Base-by-base conservation (phyloP, 2,113 vertebrate genomes). In the Opisthocomus hoazin region DNA sequence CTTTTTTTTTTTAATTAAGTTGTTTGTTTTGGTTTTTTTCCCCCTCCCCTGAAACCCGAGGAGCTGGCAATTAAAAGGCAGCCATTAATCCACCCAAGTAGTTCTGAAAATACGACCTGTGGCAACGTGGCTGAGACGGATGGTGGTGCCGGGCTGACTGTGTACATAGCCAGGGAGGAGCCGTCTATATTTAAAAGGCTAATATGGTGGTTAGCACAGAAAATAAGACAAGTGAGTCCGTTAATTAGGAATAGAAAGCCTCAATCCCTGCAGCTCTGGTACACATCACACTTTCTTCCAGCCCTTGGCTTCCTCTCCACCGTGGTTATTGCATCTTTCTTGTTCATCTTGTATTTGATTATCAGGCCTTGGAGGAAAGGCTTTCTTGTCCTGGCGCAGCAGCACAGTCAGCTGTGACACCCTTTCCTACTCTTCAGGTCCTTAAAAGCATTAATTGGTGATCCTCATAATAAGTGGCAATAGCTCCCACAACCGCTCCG, bases 211-310 rank as follows among this genome's bases (percentile, higher is more conserved):
- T 87, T 87, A 91, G 30, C 87, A 45, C 26, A 96, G 91, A 94
- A 96, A 97, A 94, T 89, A 87, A 94, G 87, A 93, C 89, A 68
- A 92, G 91, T 22, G 60, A 93, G 43, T 64, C 84, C 16, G 56
- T 95, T 96, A 96, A 96, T 94, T 91, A 87, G 77, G 81, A 71
- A 89, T 68, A 79, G 89, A 94, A 92, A 89, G 65, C 81, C 69
- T 92, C 57, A 45, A 61, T 87, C 65, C 48, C 80, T 92, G 89
- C 61, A 93, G 93, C 77, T 89, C 81, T 93, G 69, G 81, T 95
- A 84, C 39, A 21, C 48, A 91, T 95, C 77, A 68, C 12, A 9
- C 81, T 87, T 92, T 82, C 7, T 46, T 86, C 63, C 50, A 82
- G 48, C 53, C 65, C 57, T 51, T 65, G 53, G 69, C 77, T 94